These are phyloP conservation scores for Cataglyphis hispanica DNA, from an alignment of 1,140 invertebrate species.

Conservation along the genomic window DNA sequence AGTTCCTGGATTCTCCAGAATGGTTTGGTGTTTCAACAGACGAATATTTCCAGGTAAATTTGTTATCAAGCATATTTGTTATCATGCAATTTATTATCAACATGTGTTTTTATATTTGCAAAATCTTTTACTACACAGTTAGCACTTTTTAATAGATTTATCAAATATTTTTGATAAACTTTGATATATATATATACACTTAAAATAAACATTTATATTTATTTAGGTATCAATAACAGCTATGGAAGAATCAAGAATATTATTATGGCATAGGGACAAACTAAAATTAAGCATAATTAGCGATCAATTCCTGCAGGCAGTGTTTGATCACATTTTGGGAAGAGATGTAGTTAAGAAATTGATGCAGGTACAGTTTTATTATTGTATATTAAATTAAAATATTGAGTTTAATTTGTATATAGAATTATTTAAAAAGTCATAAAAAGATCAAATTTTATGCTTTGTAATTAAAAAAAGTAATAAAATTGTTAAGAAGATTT, in stretches of 20 bases:
- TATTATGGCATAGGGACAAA: slow-evolving; percentile 95
- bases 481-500: background rate
- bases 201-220: slow-evolving; percentile 45
- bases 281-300: slow-evolving; percentile 94
- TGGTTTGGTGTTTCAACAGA: slow-evolving; percentile 96
- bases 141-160: background rate
- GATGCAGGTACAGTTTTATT: slow-evolving; percentile 90
- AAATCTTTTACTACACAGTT: background rate
- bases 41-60: slow-evolving; percentile 94
- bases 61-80: background rate
- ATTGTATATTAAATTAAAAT: background rate
- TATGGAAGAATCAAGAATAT: slow-evolving; percentile 94
- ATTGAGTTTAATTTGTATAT: background rate
- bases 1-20: slow-evolving; percentile 97
- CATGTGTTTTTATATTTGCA: background rate
- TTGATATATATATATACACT: slow-evolving; percentile 14
- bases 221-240: slow-evolving; percentile 94
- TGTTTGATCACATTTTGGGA: slow-evolving; percentile 95
- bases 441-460: background rate
- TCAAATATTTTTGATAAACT: background rate
- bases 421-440: background rate
- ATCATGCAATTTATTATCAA: background rate
- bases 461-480: background rate
- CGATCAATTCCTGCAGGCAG: slow-evolving; percentile 93
- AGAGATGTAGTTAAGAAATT: slow-evolving; percentile 96